Conservation (phyloP, 2,888 invertebrate species). For the Dryadula phaetusa region DNA sequence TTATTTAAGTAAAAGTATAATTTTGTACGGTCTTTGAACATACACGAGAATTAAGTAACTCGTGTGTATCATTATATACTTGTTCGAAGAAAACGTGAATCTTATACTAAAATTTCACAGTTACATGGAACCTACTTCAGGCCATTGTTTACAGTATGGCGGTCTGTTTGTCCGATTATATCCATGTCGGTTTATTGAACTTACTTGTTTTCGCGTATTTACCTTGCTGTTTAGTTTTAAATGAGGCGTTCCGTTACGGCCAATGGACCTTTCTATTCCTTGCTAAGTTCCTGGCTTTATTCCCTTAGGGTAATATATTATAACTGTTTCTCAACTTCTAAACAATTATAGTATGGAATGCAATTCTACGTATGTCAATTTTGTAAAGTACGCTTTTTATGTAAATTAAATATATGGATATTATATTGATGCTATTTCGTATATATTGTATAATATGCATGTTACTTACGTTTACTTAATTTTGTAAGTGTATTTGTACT, state of each 20-base stretch:
- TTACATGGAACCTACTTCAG: slow-evolving; percentile 5
- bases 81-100: slow-evolving; percentile 1
- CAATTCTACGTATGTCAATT: not conserved
- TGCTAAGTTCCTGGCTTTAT: slow-evolving; percentile 11
- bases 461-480: not conserved
- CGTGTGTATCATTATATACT: not conserved
- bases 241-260: slow-evolving; percentile 30
- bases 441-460: not conserved
- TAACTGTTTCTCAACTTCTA: slow-evolving; percentile 13
- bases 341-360: slow-evolving; percentile 6
- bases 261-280: slow-evolving; percentile 26
- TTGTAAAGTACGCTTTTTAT: not conserved
- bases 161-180: slow-evolving; percentile 39
- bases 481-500: no score
- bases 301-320: slow-evolving; percentile 17
- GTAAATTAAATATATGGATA: no score
- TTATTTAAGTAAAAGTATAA: not conserved
- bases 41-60: no score
- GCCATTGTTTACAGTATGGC: slow-evolving; percentile 36
- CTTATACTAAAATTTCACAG: slow-evolving; percentile 13
- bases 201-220: slow-evolving; percentile 37
- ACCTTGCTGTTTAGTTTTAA: slow-evolving; percentile 30
- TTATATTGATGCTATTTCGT: no score
- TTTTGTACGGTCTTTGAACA: slow-evolving; percentile 10
- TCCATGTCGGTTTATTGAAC: slow-evolving; percentile 34